Percentiles rank a stretch among this genome's conserved stretches.
phyloP scores from a whole-genome alignment of 2,888 invertebrate species.

The Torymus auratus region DNA sequence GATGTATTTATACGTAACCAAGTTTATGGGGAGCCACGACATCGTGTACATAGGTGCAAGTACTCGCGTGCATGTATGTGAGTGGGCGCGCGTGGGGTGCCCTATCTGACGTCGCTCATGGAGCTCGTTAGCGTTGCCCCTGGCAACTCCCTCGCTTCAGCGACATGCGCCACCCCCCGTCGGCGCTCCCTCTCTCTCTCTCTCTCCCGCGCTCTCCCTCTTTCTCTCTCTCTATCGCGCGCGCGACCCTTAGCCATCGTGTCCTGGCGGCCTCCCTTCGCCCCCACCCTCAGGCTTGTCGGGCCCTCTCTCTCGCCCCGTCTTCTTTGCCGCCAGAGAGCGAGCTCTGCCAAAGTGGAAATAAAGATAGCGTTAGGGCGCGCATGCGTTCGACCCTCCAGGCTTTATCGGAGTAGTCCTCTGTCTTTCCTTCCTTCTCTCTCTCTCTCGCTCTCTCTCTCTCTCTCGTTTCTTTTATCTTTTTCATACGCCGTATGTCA shows the following conservation, averaged over 20 bases:
- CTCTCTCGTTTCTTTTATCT: slow-evolving; percentile 9
- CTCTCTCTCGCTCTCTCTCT: slow-evolving; percentile 6
- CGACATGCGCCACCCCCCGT: slow-evolving; percentile 62
- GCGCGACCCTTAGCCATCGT: slow-evolving; percentile 61
- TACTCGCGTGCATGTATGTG: not conserved
- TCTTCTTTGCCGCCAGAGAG: slow-evolving; percentile 47
- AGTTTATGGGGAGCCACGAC: slow-evolving; percentile 64
- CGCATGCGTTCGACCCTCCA: slow-evolving; percentile 55
- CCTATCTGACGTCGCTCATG: slow-evolving; percentile 76
- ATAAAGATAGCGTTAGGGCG: slow-evolving; percentile 55
- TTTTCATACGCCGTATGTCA: slow-evolving; percentile 53
- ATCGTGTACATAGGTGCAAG: slow-evolving; percentile 3
- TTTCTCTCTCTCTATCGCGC: slow-evolving; percentile 58
- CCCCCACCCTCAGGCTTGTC: slow-evolving; percentile 43
- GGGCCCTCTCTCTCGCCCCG: slow-evolving; percentile 49
- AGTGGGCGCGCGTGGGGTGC: slow-evolving; percentile 64
- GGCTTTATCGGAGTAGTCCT: slow-evolving; percentile 43
- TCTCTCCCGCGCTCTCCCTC: slow-evolving; percentile 57
- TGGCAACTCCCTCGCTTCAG: slow-evolving; percentile 73
- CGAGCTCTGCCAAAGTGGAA: slow-evolving; percentile 54
- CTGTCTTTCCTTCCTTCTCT: slow-evolving; percentile 15
- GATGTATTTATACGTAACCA: slow-evolving; percentile 68
- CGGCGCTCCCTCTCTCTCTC: slow-evolving; percentile 57
- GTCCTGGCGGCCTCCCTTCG: slow-evolving; percentile 51
- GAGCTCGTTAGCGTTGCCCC: slow-evolving; percentile 76